Evolutionary conservation across 1,140 invertebrate species (phyloP), one percentile per base, ranked within the genome.

Genomic region (Ladona fulva): DNA sequence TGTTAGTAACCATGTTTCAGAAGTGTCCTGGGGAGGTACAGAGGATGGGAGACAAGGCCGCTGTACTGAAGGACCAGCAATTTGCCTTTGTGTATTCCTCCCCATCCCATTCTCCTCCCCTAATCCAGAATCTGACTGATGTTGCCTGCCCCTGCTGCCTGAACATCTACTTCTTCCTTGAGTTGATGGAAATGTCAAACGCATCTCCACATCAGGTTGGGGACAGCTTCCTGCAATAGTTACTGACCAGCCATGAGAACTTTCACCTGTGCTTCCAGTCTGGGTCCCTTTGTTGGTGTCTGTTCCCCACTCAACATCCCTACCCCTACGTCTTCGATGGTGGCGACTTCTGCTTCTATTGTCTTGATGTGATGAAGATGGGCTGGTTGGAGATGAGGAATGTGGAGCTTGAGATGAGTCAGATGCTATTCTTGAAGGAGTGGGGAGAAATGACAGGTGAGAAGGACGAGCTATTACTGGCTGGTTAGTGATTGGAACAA

Each of bases 1-100:
- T 66, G 52, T 66, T 66, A 66, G 52, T 66, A 66, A 66, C 52
- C 52, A 66, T 22, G 52, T 66, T 66, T 66, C 52, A 66, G 52
- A 22, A 19, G 3, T 16, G 14, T 66, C 3, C 52, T 66, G 52
- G n/a, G 5, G 3, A 19, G 52, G 52, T 16, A 66, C 52, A 66
- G 52, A 66, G n/a, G 52, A 66, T 16, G 52, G 52, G 52, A 66
- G 52, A 66, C 14, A 66, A 19, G 52, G 52, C 1, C n/a, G 52
- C 52, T 66, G 52, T 3, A 5, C 12, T 19, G 16, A 19, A 1
- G 52, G 52, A 19, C 52, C 52, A 66, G 16, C 52, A 19, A 22
- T 22, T 19, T 22, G 52, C 5, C 52, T 22, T 22, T 66, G 52
- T 66, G 16, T 66, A 22, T 22, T 22, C 52, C 52, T 66, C 52